A percentile compares a stretch with the other conserved stretches of the same genome.
Conservation (phyloP, 2,888 invertebrate species). For the Neocrepidodera transversa region DNA sequence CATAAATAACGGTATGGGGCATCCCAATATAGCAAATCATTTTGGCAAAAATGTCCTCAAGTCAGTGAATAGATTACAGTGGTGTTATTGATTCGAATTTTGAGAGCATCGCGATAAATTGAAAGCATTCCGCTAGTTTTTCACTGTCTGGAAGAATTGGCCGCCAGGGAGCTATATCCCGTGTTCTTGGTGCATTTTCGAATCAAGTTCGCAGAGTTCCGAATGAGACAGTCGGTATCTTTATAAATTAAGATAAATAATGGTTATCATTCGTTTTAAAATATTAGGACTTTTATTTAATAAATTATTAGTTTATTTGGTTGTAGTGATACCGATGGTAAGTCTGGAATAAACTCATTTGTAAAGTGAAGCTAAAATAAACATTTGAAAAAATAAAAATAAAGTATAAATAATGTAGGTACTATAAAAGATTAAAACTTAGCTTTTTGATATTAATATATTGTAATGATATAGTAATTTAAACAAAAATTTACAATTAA, state of each 20-base stretch:
- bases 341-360: too few relatives aligned
- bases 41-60: conserved; percentile 40
- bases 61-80: conserved; percentile 54
- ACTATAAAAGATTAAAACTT: too few relatives aligned
- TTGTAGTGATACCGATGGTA: too few relatives aligned
- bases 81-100: conserved; percentile 52
- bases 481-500: too few relatives aligned
- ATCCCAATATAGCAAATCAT: conserved; percentile 13
- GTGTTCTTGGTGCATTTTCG: conserved; percentile 54
- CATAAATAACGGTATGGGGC: not conserved
- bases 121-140: conserved; percentile 57
- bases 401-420: too few relatives aligned
- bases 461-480: too few relatives aligned
- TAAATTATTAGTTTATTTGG: too few relatives aligned
- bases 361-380: too few relatives aligned
- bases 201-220: conserved; percentile 45
- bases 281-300: too few relatives aligned
- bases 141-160: conserved; percentile 56
- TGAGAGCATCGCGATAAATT: conserved; percentile 54
- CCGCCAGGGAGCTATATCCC: conserved; percentile 53
- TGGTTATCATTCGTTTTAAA: not conserved
- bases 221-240: conserved; percentile 8
- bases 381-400: too few relatives aligned
- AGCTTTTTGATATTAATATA: too few relatives aligned
- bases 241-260: not conserved